Percentiles rank a stretch among this genome's conserved stretches.
These are phyloP conservation scores for Acleris sparsana DNA, from an alignment of 2,888 invertebrate species.

Conservation along the genomic window DNA sequence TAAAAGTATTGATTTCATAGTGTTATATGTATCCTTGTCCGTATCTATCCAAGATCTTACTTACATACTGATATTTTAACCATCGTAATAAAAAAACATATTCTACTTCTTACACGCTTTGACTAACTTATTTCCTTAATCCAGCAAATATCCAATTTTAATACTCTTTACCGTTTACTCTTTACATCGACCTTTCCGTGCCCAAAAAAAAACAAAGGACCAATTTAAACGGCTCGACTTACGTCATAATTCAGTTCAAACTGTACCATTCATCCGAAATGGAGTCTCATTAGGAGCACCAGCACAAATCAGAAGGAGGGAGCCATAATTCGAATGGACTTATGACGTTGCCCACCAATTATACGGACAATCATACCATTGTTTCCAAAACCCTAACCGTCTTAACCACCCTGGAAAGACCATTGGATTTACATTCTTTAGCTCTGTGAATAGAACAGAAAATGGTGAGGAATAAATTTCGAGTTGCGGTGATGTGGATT, in stretches of 20 bases:
- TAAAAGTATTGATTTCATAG: no score
- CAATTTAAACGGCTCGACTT: conserved; percentile 12
- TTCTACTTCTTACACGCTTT: no score
- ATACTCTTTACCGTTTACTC: conserved; percentile 1
- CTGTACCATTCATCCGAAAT: conserved; percentile 23
- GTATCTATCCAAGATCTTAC: no score
- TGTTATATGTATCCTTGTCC: no score
- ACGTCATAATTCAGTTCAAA: conserved; percentile 27
- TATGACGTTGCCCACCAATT: conserved; percentile 75
- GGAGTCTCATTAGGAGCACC: conserved; percentile 23
- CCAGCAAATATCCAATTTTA: background rate
- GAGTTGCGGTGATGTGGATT: background rate
- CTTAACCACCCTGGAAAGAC: background rate
- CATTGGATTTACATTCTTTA: background rate
- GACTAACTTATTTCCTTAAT: no score
- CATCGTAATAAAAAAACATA: no score
- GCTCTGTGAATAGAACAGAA: background rate
- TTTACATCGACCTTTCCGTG: background rate
- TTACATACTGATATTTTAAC: no score
- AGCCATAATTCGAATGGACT: conserved; percentile 65
- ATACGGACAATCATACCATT: conserved; percentile 79
- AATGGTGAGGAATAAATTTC: background rate
- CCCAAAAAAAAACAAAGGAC: conserved; percentile 2
- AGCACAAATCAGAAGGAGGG: conserved; percentile 44
- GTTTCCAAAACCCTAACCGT: background rate